These are phyloP conservation scores for Mustela nigripes DNA, from an alignment of 2,113 vertebrate genomes.

Conservation along the genomic window DNA sequence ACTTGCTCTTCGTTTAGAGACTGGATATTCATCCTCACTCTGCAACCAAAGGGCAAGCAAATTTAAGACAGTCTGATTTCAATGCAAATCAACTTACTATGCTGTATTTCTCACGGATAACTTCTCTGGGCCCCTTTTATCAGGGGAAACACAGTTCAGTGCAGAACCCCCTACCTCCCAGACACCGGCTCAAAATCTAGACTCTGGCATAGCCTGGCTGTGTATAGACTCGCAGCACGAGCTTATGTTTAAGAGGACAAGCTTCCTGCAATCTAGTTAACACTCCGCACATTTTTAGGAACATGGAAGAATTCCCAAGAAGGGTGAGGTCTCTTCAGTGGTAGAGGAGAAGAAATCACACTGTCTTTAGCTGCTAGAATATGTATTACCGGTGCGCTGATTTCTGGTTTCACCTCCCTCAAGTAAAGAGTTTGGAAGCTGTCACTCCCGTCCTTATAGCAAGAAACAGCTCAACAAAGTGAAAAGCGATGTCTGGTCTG, in stretches of 20 bases:
- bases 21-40: neutral
- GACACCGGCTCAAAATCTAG: neutral
- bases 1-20: neutral
- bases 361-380: neutral
- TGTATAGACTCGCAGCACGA: neutral
- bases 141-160: neutral
- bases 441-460: neutral
- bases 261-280: neutral
- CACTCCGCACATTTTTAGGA: neutral
- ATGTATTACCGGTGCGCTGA: neutral
- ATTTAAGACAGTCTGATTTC: constrained; percentile 38
- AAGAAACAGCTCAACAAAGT: neutral
- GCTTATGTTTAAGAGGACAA: neutral
- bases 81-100: constrained; percentile 11
- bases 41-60: neutral
- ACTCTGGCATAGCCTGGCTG: neutral
- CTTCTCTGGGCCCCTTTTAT: constrained; percentile 5
- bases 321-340: neutral
- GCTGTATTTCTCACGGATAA: neutral
- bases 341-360: neutral
- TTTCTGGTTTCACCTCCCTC: neutral
- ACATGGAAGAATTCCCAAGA: neutral
- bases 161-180: neutral
- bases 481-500: neutral
- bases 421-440: neutral